Evolutionary conservation across 2,113 vertebrate species (phyloP).

Genomic region (Urocitellus parryii): DNA sequence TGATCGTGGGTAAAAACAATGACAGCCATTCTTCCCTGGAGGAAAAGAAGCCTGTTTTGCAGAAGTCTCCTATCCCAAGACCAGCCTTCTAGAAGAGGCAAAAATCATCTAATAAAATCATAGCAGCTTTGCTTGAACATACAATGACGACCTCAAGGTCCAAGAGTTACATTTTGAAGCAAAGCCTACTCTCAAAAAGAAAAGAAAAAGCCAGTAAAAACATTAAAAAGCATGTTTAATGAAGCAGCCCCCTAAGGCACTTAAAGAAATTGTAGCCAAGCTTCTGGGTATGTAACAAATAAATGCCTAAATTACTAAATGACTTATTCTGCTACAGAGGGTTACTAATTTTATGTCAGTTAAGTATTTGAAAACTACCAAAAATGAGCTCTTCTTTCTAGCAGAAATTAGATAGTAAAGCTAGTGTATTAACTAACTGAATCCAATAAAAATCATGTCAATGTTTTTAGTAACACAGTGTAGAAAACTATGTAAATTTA

Average conservation of each 20-base stretch:
- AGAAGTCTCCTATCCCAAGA: background rate
- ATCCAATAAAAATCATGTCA: background rate
- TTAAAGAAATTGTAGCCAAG: background rate
- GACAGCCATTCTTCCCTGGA: background rate
- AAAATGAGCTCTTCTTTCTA: background rate
- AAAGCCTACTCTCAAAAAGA: background rate
- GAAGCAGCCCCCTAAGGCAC: background rate
- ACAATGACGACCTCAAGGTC: background rate
- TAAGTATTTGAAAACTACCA: background rate
- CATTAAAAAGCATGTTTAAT: background rate
- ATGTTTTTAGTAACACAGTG: background rate
- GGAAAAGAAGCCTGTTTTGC: background rate
- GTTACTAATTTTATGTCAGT: background rate
- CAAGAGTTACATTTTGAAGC: background rate
- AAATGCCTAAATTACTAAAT: background rate
- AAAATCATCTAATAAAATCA: background rate
- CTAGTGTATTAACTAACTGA: background rate
- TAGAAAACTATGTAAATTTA: slow-evolving; percentile 22
- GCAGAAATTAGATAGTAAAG: background rate
- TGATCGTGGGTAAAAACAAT: background rate
- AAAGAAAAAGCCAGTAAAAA: background rate
- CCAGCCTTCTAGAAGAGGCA: background rate
- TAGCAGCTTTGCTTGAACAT: background rate
- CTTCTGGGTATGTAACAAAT: background rate
- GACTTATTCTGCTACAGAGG: background rate